phyloP scores from a whole-genome alignment of 2,113 vertebrate species.

The Pygoscelis antarcticus region DNA sequence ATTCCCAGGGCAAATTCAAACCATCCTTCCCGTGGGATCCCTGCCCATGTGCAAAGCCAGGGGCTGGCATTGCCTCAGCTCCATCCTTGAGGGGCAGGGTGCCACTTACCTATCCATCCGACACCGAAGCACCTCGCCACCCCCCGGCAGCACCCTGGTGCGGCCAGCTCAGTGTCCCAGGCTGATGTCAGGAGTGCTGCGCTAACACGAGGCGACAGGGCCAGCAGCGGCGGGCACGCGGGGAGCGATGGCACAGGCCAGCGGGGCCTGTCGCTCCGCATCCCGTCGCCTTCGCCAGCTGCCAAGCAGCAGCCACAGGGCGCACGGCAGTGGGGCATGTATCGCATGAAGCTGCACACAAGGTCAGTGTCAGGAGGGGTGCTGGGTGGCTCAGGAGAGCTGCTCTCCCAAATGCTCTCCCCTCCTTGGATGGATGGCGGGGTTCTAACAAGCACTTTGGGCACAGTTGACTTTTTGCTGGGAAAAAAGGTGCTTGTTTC shows the following conservation, averaged over 20 bases:
- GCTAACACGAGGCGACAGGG: background rate
- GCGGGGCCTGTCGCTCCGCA: background rate
- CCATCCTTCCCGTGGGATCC: background rate
- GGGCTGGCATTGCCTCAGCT: background rate
- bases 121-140: rapidly evolving
- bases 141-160: rapidly evolving
- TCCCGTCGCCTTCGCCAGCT: background rate
- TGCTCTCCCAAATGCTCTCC: background rate
- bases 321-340: rapidly evolving
- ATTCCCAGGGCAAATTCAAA: background rate
- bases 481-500: background rate
- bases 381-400: background rate
- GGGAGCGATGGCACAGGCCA: background rate
- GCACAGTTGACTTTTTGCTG: background rate
- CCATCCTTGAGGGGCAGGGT: background rate
- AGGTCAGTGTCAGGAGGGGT: background rate
- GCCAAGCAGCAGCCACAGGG: rapidly evolving
- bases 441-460: background rate
- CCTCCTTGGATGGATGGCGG: background rate
- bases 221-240: rapidly evolving
- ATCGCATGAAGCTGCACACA: rapidly evolving
- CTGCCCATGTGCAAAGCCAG: background rate
- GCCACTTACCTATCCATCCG: rapidly evolving
- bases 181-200: rapidly evolving
- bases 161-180: rapidly evolving